Percentiles rank a stretch among this genome's conserved stretches.
Conservation (phyloP, 2,113 vertebrate genomes). For the Pavo muticus region DNA sequence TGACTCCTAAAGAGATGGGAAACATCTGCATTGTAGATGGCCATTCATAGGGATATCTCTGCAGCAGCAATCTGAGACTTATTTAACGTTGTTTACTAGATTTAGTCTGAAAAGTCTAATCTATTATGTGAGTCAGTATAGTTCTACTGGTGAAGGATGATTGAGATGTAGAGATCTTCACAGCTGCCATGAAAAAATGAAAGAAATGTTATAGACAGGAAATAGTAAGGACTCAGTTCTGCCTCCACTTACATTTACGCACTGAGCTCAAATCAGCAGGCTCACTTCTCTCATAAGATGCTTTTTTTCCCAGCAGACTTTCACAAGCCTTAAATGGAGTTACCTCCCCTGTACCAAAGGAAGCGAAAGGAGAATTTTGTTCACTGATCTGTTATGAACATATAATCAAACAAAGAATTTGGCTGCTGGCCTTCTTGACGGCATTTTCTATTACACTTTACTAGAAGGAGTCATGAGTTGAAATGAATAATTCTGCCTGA, state of each 20-base stretch:
- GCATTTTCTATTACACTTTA: not conserved
- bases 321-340: not conserved
- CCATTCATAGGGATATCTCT: conserved; percentile 12
- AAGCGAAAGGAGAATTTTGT: not conserved
- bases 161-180: conserved; percentile 32
- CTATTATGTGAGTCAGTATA: conserved; percentile 34
- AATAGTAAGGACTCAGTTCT: conserved; percentile 27
- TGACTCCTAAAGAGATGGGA: not conserved
- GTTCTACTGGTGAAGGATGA: conserved; percentile 40
- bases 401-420: conserved; percentile 11
- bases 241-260: conserved; percentile 6
- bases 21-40: not conserved
- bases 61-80: not conserved
- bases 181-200: conserved; percentile 47
- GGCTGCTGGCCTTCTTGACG: not conserved
- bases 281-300: not conserved
- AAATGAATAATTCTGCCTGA: not conserved
- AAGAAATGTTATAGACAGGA: conserved; percentile 35
- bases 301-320: not conserved
- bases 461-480: not conserved
- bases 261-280: conserved; percentile 3
- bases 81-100: conserved; percentile 45
- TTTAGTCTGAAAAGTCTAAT: conserved; percentile 42
- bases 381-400: not conserved
- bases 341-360: not conserved